Evolutionary conservation across 2,797 vertebrate genomes (phyloP).

Genomic region (Enteromius unitaeniatus): DNA sequence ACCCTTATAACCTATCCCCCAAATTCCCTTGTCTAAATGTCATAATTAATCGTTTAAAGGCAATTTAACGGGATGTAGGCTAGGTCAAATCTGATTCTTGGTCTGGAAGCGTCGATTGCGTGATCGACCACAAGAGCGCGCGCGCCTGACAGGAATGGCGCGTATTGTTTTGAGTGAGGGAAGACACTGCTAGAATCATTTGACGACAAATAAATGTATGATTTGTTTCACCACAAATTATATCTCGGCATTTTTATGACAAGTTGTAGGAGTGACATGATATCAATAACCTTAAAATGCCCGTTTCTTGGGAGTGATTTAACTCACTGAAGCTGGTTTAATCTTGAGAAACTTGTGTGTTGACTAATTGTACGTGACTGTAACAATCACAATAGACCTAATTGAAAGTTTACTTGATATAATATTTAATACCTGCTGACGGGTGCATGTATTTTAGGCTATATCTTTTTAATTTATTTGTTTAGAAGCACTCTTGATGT

Average conservation of each 20-base stretch:
- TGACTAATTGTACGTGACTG: not conserved
- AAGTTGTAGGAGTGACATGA: not conserved
- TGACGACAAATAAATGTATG: not conserved
- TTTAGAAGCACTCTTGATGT: not conserved
- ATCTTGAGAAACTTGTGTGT: not conserved
- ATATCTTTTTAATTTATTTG: not conserved
- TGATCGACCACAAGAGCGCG: constrained; percentile 27
- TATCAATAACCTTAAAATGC: not conserved
- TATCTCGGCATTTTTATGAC: accelerated
- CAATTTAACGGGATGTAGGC: not conserved
- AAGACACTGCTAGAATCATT: not conserved
- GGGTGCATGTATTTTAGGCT: not conserved
- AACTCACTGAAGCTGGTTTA: not conserved
- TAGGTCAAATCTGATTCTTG: not conserved
- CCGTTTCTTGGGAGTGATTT: too few relatives aligned
- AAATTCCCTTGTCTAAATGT: not conserved
- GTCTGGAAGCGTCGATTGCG: not conserved
- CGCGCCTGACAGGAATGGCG: not conserved
- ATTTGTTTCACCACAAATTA: not conserved
- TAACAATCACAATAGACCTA: not conserved
- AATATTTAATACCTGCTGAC: not conserved
- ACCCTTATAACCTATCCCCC: not conserved
- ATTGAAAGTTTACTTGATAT: not conserved
- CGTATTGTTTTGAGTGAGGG: not conserved
- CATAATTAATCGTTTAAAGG: accelerated